Conservation (phyloP, 2,888 invertebrate species). For the Drosophila robusta region DNA sequence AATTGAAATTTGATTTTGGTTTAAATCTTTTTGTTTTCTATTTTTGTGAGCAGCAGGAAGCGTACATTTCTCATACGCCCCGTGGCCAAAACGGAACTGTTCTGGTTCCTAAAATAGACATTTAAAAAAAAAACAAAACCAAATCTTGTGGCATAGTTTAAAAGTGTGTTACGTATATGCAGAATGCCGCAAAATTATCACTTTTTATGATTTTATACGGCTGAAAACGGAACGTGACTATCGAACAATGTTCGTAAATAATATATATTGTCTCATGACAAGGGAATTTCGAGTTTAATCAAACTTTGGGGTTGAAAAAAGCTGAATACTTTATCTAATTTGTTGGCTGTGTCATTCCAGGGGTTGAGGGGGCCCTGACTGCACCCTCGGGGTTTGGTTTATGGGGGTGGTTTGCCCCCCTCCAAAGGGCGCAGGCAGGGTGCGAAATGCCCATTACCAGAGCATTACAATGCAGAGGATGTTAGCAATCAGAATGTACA, state of each 20-base stretch:
- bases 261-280: neutral
- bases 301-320: conserved; percentile 19
- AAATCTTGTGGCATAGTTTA: conserved; percentile 13
- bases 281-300: conserved; percentile 14
- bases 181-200: neutral
- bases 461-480: conserved; percentile 4
- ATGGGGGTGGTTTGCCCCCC: conserved; percentile 9
- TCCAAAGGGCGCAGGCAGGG: neutral
- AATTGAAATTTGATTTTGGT: conserved; percentile 31
- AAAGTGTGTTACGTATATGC: conserved; percentile 1
- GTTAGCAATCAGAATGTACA: neutral
- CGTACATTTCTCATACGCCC: conserved; percentile 5
- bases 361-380: neutral
- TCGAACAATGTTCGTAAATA: neutral
- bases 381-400: conserved; percentile 11
- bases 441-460: conserved; percentile 7
- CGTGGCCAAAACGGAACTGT: conserved; percentile 35
- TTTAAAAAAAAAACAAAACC: conserved; percentile 1
- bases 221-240: conserved; percentile 19
- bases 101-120: conserved; percentile 39
- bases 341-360: neutral
- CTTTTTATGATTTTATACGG: conserved; percentile 2
- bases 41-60: conserved; percentile 12
- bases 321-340: conserved; percentile 9
- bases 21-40: neutral